Conservation (phyloP, 2,888 invertebrate genomes). For the Petrolisthes cinctipes region DNA sequence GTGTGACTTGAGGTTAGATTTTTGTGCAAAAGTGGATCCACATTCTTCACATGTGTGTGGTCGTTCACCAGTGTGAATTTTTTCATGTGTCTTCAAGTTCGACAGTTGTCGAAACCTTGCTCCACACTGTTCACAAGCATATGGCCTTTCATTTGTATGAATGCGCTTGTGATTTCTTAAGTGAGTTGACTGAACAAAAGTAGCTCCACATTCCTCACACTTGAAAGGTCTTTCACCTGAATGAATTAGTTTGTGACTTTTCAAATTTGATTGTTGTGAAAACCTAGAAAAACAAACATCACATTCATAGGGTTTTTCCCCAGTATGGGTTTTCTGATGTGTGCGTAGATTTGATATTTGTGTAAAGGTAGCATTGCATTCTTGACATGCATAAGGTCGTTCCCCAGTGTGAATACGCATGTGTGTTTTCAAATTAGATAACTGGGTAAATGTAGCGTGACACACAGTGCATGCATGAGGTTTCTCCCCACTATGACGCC, state of each 20-base stretch:
- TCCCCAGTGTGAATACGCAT: slow-evolving; percentile 65
- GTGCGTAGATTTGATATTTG: slow-evolving; percentile 64
- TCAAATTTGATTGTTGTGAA: slow-evolving; percentile 64
- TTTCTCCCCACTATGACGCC: slow-evolving; percentile 64
- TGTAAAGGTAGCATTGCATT: slow-evolving; percentile 63
- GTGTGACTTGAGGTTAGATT: slow-evolving; percentile 64
- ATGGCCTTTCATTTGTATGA: slow-evolving; percentile 63
- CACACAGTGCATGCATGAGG: slow-evolving; percentile 63
- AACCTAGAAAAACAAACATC: slow-evolving; percentile 63
- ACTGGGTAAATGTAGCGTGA: slow-evolving; percentile 63
- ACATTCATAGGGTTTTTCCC: slow-evolving; percentile 65
- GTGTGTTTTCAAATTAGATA: slow-evolving; percentile 64
- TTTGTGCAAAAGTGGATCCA: slow-evolving; percentile 65
- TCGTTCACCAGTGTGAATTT: slow-evolving; percentile 64
- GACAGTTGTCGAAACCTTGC: slow-evolving; percentile 64
- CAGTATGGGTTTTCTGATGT: slow-evolving; percentile 64
- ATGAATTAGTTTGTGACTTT: slow-evolving; percentile 64
- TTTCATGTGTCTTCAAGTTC: slow-evolving; percentile 64
- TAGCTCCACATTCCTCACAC: slow-evolving; percentile 61
- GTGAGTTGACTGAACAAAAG: slow-evolving; percentile 64
- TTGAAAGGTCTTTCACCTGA: slow-evolving; percentile 64
- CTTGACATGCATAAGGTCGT: slow-evolving; percentile 59
- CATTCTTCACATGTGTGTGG: slow-evolving; percentile 62
- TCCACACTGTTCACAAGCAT: slow-evolving; percentile 63
- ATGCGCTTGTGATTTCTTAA: slow-evolving; percentile 63